Conservation (phyloP, 2,113 vertebrate genomes). For the Dicrurus megarhynchus region DNA sequence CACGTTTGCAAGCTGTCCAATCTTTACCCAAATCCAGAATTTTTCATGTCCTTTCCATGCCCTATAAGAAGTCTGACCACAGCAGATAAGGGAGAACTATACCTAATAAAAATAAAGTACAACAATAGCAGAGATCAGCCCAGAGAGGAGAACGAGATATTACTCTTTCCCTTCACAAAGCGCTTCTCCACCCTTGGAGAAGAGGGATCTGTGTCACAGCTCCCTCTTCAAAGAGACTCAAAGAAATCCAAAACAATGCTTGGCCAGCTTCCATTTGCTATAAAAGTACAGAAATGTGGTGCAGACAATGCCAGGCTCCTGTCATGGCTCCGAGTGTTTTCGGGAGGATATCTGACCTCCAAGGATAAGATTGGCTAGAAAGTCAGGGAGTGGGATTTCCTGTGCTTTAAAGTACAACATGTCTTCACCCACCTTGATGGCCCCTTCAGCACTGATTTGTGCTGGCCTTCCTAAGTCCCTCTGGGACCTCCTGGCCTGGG, state of each 20-base stretch:
- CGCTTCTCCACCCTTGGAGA: not conserved
- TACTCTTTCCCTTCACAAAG: not conserved
- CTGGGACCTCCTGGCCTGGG: not conserved
- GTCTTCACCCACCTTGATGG: not conserved
- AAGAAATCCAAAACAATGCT: slow-evolving; percentile 13
- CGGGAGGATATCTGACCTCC: not conserved
- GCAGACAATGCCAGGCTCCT: not conserved
- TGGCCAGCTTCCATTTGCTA: slow-evolving; percentile 4
- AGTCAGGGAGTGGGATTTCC: slow-evolving; percentile 27
- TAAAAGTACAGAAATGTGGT: not conserved
- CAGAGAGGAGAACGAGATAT: not conserved
- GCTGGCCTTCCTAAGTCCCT: not conserved
- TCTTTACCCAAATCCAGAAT: not conserved
- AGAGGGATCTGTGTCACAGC: not conserved
- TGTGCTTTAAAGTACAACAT: not conserved
- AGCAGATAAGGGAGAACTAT: not conserved
- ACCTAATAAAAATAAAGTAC: not conserved
- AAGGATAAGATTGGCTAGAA: not conserved
- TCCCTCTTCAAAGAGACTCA: slow-evolving; percentile 21
- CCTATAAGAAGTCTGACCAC: not conserved
- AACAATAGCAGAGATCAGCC: not conserved
- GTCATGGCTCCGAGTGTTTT: fast-evolving
- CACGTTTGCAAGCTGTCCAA: not conserved
- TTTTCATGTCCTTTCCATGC: not conserved
- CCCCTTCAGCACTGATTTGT: not conserved